These are phyloP conservation scores for Drosophila athabasca DNA, from an alignment of 1,140 invertebrate species.

Conservation along the genomic window DNA sequence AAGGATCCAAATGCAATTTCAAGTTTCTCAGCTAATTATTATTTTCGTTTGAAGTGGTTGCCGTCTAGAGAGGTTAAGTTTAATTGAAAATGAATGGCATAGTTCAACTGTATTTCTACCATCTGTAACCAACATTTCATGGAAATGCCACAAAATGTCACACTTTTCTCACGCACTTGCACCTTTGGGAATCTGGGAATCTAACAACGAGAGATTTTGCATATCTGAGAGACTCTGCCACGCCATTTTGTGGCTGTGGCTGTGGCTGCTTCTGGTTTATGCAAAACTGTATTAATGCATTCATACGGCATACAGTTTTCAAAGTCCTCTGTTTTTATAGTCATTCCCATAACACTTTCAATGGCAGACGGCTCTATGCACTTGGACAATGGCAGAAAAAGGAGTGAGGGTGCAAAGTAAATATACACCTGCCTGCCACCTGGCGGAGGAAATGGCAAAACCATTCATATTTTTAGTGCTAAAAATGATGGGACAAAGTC, in stretches of 20 bases:
- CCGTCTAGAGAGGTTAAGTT: too few species aligned
- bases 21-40: too few species aligned
- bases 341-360: slow-evolving; percentile 19
- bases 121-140: too few species aligned
- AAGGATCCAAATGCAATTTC: too few species aligned
- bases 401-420: not conserved
- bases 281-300: slow-evolving; percentile 33
- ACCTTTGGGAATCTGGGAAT: not conserved
- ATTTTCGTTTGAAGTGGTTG: too few species aligned
- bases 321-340: slow-evolving; percentile 51
- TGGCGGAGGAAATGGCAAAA: not conserved
- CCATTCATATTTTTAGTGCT: slow-evolving; percentile 59
- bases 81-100: too few species aligned
- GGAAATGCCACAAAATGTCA: too few species aligned
- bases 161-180: slow-evolving; percentile 9
- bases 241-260: slow-evolving; percentile 15
- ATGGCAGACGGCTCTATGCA: slow-evolving; percentile 28
- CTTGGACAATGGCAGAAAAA: slow-evolving; percentile 1
- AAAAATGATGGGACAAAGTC: slow-evolving; percentile 14
- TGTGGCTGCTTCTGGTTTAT: slow-evolving; percentile 31
- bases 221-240: not conserved
- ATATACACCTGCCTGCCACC: slow-evolving; percentile 26
- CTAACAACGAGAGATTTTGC: not conserved
- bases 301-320: slow-evolving; percentile 38
- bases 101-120: too few species aligned